Evolutionary conservation across 2,888 invertebrate genomes (phyloP), one percentile per base, ranked within the genome.

Genomic region (Polyommatus iphigenia): DNA sequence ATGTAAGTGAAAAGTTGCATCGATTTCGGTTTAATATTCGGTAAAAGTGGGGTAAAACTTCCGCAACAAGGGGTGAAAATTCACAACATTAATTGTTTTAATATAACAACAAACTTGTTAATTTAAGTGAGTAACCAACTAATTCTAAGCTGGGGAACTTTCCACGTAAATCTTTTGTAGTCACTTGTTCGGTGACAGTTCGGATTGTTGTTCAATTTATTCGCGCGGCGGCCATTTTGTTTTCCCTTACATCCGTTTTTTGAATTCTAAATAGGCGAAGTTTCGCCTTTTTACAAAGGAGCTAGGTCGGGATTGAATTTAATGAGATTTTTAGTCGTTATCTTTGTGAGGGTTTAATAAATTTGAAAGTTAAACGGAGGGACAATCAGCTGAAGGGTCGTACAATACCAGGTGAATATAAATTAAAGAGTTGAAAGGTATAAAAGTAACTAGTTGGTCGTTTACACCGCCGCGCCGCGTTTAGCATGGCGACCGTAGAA

Each of bases 191-290:
- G 86, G 85, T 87, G 90, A 91, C 91, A 88, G 87, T 91, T 90
- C 83, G 87, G 87, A 90, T 91, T 91, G 89, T 91, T 91, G 87
- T 89, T 87, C 90, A 92, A 91, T 91, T 92, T 91, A 91, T 92
- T 91, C 90, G 80, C 81, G 81, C 67, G 77, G 80, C 78, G 79
- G 88, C 88, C 88, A 90, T 90, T 89, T 88, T 88, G 90, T 88
- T 75, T 87, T 85, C 87, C 86, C 85, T 85, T 88, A 86, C 89
- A 85, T 87, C 85, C 91, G 91, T 87, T 90, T 89, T 90, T 90
- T 88, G 92, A 91, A 92, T 92, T 90, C 89, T 85, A 90, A 92
- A 91, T 82, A 81, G 75, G 75, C 36, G 46, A 76, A 72, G 79
- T 75, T 54, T 54, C 18, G 75, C 75, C 32, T 75, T 75, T 75